A percentile compares a stretch with the other conserved stretches of the same genome.
phyloP scores from a whole-genome alignment of 1,140 invertebrate species.

The Aphelenchoides fujianensis region DNA sequence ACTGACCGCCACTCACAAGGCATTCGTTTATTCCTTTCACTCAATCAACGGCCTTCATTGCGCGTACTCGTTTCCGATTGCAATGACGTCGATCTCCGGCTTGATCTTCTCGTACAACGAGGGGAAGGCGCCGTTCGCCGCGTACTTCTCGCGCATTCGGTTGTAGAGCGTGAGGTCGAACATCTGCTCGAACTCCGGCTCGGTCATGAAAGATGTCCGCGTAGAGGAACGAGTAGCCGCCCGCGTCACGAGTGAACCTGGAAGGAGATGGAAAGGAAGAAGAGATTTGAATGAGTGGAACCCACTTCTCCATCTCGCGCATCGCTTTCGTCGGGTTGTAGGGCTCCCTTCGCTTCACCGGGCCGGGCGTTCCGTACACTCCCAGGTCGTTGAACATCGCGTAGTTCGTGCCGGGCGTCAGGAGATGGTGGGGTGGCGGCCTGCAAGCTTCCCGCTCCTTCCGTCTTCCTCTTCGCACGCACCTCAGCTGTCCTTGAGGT shows the following conservation, averaged over 20 bases:
- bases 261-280: too few species aligned
- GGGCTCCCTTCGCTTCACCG: slow-evolving; percentile 64
- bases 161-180: slow-evolving; percentile 78
- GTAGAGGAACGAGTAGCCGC: slow-evolving; percentile 73
- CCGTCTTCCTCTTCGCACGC: background rate
- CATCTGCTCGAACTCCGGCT: slow-evolving; percentile 75
- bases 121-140: slow-evolving; percentile 66
- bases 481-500: slow-evolving; percentile 49
- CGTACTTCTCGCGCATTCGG: slow-evolving; percentile 66
- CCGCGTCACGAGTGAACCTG: slow-evolving; percentile 66
- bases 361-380: slow-evolving; percentile 68
- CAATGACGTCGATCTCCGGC: slow-evolving; percentile 72
- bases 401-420: slow-evolving; percentile 66
- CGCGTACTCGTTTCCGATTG: slow-evolving; percentile 66
- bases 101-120: slow-evolving; percentile 68
- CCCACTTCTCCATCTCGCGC: slow-evolving; percentile 67
- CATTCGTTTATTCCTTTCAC: background rate
- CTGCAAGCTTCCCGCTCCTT: slow-evolving; percentile 63
- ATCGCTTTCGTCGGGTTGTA: slow-evolving; percentile 67
- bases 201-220: slow-evolving; percentile 75
- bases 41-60: too few species aligned
- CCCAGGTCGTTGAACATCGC: slow-evolving; percentile 68
- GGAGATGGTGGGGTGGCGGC: slow-evolving; percentile 63
- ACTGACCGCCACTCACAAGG: too few species aligned
- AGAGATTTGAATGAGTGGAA: background rate